Percentiles rank a stretch among this genome's conserved stretches.
These are phyloP conservation scores for Actinia tenebrosa DNA, from an alignment of 64 coral and sea anemone species.

Conservation along the genomic window DNA sequence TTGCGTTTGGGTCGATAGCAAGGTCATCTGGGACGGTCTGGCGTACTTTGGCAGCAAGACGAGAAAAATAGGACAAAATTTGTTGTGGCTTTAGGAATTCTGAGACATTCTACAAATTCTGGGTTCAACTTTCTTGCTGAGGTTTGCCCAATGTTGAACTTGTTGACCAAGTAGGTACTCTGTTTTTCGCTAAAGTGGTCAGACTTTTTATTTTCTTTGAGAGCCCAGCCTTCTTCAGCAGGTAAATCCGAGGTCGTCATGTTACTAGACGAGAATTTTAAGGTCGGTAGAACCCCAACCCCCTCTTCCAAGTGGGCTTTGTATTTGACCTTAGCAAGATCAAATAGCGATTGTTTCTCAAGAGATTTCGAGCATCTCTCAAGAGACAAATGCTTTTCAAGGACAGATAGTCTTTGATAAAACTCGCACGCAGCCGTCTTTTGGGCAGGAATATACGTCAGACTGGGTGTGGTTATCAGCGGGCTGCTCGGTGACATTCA, in stretches of 20 bases:
- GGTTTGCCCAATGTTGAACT: slow-evolving; percentile 12
- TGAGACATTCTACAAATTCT: slow-evolving; percentile 21
- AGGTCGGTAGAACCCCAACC: slow-evolving; percentile 19
- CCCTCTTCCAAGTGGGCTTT: slow-evolving; percentile 51
- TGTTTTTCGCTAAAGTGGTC: slow-evolving; percentile 46
- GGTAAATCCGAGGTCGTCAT: background rate
- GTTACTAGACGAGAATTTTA: background rate
- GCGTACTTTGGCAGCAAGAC: slow-evolving; percentile 20
- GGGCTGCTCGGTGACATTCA: background rate
- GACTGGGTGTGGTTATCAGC: background rate
- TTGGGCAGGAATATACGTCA: slow-evolving; percentile 24
- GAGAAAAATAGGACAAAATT: slow-evolving; percentile 32
- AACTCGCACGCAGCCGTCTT: slow-evolving; percentile 40
- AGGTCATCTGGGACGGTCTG: slow-evolving; percentile 3
- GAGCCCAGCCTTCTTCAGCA: slow-evolving; percentile 39
- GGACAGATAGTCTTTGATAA: slow-evolving; percentile 48
- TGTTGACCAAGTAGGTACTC: background rate
- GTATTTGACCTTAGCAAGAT: slow-evolving; percentile 53
- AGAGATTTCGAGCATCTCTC: slow-evolving; percentile 42
- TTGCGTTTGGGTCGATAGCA: background rate
- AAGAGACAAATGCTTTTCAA: slow-evolving; percentile 55
- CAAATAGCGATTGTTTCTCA: slow-evolving; percentile 46
- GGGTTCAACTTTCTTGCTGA: slow-evolving; percentile 24
- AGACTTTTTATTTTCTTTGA: slow-evolving; percentile 35
- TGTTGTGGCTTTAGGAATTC: slow-evolving; percentile 36